Evolutionary conservation across 1,140 invertebrate species (phyloP).

Genomic region (Diorhabda sublineata): DNA sequence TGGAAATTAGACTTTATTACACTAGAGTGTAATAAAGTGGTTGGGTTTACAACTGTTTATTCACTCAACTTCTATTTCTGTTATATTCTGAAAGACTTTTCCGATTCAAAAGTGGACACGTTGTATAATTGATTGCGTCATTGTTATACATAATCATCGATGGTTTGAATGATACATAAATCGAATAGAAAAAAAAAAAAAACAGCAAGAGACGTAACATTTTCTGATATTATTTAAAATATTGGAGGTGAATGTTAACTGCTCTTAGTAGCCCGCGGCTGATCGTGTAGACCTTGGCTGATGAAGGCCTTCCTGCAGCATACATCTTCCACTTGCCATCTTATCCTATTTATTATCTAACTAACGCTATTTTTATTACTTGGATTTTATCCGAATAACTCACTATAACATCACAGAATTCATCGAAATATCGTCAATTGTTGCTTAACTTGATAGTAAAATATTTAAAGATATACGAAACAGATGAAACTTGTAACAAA

Average conservation of each 20-base stretch:
- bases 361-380: constrained; percentile 20
- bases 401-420: constrained; percentile 10
- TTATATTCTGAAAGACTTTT: no score
- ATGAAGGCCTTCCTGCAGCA: constrained; percentile 29
- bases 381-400: constrained; percentile 18
- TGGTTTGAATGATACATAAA: neutral
- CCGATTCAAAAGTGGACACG: no score
- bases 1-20: no score
- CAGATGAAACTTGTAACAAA: neutral
- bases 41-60: no score
- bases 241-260: constrained; percentile 23
- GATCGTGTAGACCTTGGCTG: constrained; percentile 29
- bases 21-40: no score
- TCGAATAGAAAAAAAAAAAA: neutral
- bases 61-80: no score
- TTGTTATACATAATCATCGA: no score
- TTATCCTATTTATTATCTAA: constrained; percentile 23
- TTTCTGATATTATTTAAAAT: constrained; percentile 28
- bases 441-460: neutral
- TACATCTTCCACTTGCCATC: constrained; percentile 28
- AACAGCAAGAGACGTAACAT: constrained; percentile 4
- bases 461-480: neutral
- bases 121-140: no score
- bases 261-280: constrained; percentile 16
- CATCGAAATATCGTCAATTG: constrained; percentile 2